A percentile compares a stretch with the other conserved stretches of the same genome.
These are phyloP conservation scores for Jacana jacana DNA, from an alignment of 2,113 vertebrate species.

Conservation along the genomic window DNA sequence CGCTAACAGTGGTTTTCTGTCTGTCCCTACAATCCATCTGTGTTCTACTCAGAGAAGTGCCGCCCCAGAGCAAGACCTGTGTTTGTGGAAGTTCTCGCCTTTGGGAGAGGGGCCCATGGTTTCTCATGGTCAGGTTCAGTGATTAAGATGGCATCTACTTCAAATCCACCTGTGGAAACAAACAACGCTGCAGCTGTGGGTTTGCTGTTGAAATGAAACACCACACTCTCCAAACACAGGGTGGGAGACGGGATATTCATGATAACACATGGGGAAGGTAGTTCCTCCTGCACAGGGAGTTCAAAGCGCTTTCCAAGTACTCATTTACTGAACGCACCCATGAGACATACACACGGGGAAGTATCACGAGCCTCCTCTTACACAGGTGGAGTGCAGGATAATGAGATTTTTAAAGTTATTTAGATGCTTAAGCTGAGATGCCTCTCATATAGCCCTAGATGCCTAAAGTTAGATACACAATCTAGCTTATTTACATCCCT, in stretches of 20 bases:
- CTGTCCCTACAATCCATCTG: slow-evolving; percentile 42
- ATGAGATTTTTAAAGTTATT: background rate
- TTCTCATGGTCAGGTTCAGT: slow-evolving; percentile 26
- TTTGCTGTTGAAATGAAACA: slow-evolving; percentile 17
- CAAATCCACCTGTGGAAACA: slow-evolving; percentile 59
- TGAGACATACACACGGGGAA: background rate
- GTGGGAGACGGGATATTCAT: background rate
- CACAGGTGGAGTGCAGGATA: background rate
- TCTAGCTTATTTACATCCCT: background rate
- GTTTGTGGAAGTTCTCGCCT: slow-evolving; percentile 49
- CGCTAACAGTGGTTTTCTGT: slow-evolving; percentile 36
- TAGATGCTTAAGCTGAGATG: background rate
- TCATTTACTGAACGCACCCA: background rate
- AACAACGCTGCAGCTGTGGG: background rate
- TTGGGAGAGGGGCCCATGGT: slow-evolving; percentile 5
- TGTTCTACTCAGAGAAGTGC: slow-evolving; percentile 30
- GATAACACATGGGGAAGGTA: background rate
- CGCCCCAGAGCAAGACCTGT: background rate
- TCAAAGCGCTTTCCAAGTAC: background rate
- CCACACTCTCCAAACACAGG: background rate
- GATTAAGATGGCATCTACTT: slow-evolving; percentile 28
- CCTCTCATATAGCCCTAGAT: background rate
- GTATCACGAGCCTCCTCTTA: background rate
- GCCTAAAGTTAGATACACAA: background rate
- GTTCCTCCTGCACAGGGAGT: background rate